Evolutionary conservation across 1,140 invertebrate genomes (phyloP), one percentile per base, ranked within the genome.

Genomic region (Stenopsyche tienmushanensis): DNA sequence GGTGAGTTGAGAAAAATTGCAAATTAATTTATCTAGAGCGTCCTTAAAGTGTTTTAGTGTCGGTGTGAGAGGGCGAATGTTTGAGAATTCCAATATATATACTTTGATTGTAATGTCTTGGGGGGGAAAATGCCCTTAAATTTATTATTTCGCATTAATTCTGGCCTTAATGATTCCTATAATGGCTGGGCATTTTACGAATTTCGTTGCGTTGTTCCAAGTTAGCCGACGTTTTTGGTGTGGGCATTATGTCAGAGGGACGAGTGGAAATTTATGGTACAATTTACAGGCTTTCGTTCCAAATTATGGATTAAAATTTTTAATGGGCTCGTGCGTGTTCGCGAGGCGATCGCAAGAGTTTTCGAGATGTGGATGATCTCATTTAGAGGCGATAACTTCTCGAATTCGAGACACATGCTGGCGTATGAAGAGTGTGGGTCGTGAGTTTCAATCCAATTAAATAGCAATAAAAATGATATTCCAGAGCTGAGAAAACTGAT

Each of bases 1-100:
- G 97, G 96, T 95, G 85, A 87, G 84, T 79, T 70, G 62, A 9
- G 25, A 21, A 57, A 53, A 26, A n/a, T n/a, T 63, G 34, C 50
- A 29, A 20, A 52, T 68, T 50, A 26, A 54, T 15, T 26, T 25
- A 29, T 7, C 26, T 15, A 9, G 52, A 24, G 23, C 18, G 21
- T 13, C 20, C 10, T 21, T 50, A 50, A 44, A 15, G 13, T 44
- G 41, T 44, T 44, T 44, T 39, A 39, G n/a, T 44, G 18, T 44
- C 18, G n/a, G 41, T 44, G 41, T 44, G 13, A 15, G 13, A 15
- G 13, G n/a, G n/a, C 41, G 13, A 3, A 44, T 2, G n/a, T 44
- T 44, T 17, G 18, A 17, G 18, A 17, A 13, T 13, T 13, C 13
- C 3, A 13, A 44, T 44, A 44, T 2, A 44, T 15, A 44, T 3